Evolutionary conservation across 23 tunicate genomes (phyloP), one percentile per base, ranked within the genome.

Genomic region (Trididemnum miniatum): DNA sequence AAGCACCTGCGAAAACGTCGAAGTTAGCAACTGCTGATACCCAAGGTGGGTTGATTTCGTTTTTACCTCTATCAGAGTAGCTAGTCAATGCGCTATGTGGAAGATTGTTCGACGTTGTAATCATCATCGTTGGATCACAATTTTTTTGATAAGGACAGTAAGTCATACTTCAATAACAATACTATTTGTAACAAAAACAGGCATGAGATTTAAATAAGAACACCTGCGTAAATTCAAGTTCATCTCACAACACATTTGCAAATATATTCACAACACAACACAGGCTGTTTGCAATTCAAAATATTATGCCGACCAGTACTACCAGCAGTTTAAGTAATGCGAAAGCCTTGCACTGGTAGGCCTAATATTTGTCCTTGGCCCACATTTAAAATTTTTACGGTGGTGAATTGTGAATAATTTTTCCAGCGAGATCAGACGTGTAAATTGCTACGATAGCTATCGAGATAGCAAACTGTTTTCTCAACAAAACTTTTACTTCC

Each of bases 111-210:
- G 87, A 40, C 0, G 87, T 57, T 28, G 71, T 59, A 33, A 83
- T 74, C 87, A 83, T 82, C 49, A 82, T 51, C 5, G 80, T 36
- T 35, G 52, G 87, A 29, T 83, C 81, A 34, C 81, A 38, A 26
- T 36, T 71, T 57, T 73, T 80, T 12, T 29, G 87, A 57, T 74
- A 74, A 18, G 87, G 81, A 74, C 35, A 59, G 40, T 83, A 83
- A 71, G 81, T 36, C 87, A 83, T 83, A 34, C 32, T 38, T 73
- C 38, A 74, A 74, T 37, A 62, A 12, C 15, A 62, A 22, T 12
- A 62, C 28, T 62, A 22, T 12, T 12, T 20, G n/a, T 5, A 62
- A 12, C 26, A 62, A 20, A 12, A 12, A 24, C 67, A 62, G 26
- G 15, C 26, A 22, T 62, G 28, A 22, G 4, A 62, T 12, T 22